phyloP scores from a whole-genome alignment of 2,888 invertebrate species.

The Nymphalis c-album region DNA sequence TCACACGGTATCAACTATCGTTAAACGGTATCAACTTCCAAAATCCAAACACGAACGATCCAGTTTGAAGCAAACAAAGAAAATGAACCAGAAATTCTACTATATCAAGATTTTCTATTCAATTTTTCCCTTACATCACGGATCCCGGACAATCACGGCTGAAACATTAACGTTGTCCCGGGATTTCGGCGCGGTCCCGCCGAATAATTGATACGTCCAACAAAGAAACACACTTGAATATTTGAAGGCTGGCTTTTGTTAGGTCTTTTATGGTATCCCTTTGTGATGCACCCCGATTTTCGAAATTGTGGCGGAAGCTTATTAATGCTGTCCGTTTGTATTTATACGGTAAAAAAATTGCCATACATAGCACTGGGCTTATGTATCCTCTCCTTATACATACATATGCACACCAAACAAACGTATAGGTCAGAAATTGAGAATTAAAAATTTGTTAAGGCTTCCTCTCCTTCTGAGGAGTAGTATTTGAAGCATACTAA shows the following conservation, averaged over 20 bases:
- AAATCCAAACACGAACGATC: background rate
- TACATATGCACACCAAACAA: too few species aligned
- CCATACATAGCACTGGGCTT: too few species aligned
- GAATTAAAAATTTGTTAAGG: too few species aligned
- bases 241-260: slow-evolving; percentile 32
- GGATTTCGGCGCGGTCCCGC: slow-evolving; percentile 37
- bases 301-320: slow-evolving; percentile 16
- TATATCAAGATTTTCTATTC: slow-evolving; percentile 20
- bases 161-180: slow-evolving; percentile 38
- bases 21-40: background rate
- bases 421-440: too few species aligned
- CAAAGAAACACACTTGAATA: slow-evolving; percentile 39
- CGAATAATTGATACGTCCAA: slow-evolving; percentile 39
- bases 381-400: too few species aligned
- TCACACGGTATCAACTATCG: background rate
- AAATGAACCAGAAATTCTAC: slow-evolving; percentile 6
- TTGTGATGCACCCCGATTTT: slow-evolving; percentile 23
- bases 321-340: slow-evolving; percentile 16
- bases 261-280: slow-evolving; percentile 28
- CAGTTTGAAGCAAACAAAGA: background rate
- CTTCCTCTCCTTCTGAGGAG: too few species aligned
- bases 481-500: too few species aligned
- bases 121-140: slow-evolving; percentile 19
- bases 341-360: background rate
- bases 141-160: slow-evolving; percentile 24